A percentile compares a stretch with the other conserved stretches of the same genome.
phyloP scores from a whole-genome alignment of 2,888 invertebrate genomes.

The Brachylomia viminalis region DNA sequence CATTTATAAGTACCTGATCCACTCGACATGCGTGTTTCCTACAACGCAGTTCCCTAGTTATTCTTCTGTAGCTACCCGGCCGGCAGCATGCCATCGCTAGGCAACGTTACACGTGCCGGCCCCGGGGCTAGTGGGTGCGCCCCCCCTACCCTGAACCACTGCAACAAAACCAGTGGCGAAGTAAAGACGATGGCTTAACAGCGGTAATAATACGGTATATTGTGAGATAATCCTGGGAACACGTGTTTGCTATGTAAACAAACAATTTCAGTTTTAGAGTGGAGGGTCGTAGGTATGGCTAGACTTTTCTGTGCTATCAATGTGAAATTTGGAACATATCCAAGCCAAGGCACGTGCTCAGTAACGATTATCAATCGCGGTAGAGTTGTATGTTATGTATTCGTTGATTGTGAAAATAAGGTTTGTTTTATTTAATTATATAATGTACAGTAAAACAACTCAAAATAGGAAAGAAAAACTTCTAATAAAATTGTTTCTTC shows the following conservation, averaged over 20 bases:
- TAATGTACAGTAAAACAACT: background rate
- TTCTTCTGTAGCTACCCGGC: constrained; percentile 43
- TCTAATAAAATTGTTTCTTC: background rate
- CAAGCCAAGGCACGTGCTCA: background rate
- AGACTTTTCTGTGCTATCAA: background rate
- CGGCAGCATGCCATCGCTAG: constrained; percentile 68
- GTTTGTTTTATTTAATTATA: background rate
- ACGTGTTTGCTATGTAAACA: background rate
- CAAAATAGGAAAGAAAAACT: background rate
- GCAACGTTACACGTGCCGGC: constrained; percentile 76
- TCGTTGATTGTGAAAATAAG: background rate
- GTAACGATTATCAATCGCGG: background rate
- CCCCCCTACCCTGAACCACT: constrained; percentile 21
- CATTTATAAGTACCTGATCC: background rate
- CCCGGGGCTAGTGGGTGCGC: constrained; percentile 27
- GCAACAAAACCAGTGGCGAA: constrained; percentile 26
- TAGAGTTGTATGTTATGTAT: too few species aligned
- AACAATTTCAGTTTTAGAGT: background rate
- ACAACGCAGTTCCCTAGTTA: background rate
- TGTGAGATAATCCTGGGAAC: background rate
- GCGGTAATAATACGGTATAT: background rate
- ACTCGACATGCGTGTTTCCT: background rate
- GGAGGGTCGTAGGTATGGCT: background rate
- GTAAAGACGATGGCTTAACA: background rate
- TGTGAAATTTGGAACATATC: background rate